phyloP scores from a whole-genome alignment of 2,797 vertebrate genomes.

The Alca torda region DNA sequence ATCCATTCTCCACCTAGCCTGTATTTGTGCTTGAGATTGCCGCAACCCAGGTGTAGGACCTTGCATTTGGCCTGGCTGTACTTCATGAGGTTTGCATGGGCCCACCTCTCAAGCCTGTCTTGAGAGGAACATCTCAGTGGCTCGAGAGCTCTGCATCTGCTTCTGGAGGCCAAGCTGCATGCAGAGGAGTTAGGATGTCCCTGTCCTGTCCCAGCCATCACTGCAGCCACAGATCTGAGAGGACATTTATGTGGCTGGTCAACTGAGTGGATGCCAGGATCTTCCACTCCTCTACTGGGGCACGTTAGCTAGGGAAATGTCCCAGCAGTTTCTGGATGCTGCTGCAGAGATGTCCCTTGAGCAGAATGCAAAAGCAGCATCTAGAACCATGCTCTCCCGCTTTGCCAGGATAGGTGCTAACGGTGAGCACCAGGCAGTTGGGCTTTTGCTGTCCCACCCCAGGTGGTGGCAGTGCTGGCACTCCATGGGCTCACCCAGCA shows the following conservation, averaged over 20 bases:
- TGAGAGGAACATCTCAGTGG: neutral
- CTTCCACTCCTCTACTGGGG: neutral
- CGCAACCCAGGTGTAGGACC: neutral
- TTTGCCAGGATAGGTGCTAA: neutral
- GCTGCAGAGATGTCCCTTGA: neutral
- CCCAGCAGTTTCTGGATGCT: neutral
- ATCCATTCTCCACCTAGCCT: neutral
- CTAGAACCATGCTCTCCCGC: neutral
- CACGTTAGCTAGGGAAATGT: neutral
- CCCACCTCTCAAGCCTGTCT: neutral
- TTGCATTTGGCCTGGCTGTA: neutral
- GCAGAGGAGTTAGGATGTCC: too few relatives aligned
- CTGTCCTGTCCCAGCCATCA: neutral
- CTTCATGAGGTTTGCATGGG: neutral
- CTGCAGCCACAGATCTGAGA: neutral
- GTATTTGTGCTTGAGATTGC: neutral
- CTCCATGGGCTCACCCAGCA: fast-evolving
- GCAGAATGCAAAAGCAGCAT: neutral
- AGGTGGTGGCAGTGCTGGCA: neutral
- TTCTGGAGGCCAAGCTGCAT: neutral
- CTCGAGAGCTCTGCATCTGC: neutral
- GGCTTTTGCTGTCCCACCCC: neutral
- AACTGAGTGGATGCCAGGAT: too few relatives aligned
- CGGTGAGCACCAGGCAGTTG: neutral
- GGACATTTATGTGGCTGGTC: neutral